Conservation (phyloP, 1,140 invertebrate genomes). For the Batillaria attramentaria region DNA sequence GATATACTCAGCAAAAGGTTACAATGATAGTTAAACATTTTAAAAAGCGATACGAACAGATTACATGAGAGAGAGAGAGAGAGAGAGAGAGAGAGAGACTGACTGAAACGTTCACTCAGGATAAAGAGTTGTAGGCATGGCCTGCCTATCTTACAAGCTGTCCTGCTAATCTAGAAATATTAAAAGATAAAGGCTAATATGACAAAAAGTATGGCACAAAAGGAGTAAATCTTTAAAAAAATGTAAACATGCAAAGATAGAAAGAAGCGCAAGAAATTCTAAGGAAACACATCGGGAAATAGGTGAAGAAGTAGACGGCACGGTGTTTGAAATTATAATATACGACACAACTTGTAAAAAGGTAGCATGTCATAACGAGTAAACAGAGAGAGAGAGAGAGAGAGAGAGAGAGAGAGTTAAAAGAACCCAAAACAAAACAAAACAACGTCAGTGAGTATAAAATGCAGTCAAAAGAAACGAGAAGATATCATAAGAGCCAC, state of each 20-base stretch:
- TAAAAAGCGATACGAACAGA: too few species aligned
- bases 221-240: too few species aligned
- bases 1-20: too few species aligned
- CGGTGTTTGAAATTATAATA: background rate
- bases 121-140: too few species aligned
- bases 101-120: background rate
- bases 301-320: background rate
- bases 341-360: too few species aligned
- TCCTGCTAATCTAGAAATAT: background rate
- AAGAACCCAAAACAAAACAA: too few species aligned
- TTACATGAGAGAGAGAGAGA: slow-evolving; percentile 2
- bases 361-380: background rate
- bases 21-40: too few species aligned
- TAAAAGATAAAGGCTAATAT: background rate
- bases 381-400: background rate
- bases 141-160: too few species aligned
- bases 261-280: background rate
- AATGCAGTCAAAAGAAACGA: too few species aligned
- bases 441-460: too few species aligned
- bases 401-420: background rate
- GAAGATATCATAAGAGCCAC: too few species aligned
- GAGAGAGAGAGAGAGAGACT: background rate
- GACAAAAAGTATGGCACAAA: background rate
- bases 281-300: background rate
- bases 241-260: background rate